These are phyloP conservation scores for Sylvilagus floridanus DNA, from an alignment of 2,797 vertebrate species.

Conservation along the genomic window DNA sequence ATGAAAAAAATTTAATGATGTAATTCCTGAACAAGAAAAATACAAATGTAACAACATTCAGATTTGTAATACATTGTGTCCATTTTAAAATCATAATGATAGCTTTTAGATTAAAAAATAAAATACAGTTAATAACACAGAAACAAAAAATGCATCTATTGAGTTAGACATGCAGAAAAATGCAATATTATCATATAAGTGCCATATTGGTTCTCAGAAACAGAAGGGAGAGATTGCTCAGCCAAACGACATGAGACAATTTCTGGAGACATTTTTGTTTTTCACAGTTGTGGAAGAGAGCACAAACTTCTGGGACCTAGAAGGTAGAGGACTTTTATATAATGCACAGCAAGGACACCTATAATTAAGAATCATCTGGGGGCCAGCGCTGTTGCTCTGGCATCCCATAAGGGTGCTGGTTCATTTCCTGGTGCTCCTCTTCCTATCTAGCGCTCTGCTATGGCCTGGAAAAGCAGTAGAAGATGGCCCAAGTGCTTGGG, in stretches of 20 bases:
- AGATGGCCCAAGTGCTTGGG: too few species aligned
- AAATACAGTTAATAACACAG: conserved; percentile 3
- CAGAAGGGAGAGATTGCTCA: background rate
- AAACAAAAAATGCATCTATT: background rate
- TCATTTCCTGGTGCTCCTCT: too few species aligned
- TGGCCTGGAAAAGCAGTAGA: too few species aligned
- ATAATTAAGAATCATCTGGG: background rate
- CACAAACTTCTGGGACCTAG: background rate
- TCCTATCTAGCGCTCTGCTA: too few species aligned
- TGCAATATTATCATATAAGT: background rate
- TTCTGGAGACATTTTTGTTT: background rate
- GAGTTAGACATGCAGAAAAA: background rate
- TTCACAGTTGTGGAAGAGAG: background rate
- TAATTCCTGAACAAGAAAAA: background rate
- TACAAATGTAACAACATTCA: background rate
- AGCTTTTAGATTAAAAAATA: conserved; percentile 2
- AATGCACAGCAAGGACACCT: background rate
- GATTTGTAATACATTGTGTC: background rate
- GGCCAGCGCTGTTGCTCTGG: too few species aligned
- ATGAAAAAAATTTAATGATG: background rate
- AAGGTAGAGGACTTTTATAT: background rate
- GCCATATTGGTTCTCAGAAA: background rate
- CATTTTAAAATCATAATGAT: background rate
- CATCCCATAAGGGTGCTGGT: too few species aligned
- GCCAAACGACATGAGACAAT: background rate